These are phyloP conservation scores for Icerya purchasi DNA, from an alignment of 2,888 invertebrate species.

Conservation along the genomic window DNA sequence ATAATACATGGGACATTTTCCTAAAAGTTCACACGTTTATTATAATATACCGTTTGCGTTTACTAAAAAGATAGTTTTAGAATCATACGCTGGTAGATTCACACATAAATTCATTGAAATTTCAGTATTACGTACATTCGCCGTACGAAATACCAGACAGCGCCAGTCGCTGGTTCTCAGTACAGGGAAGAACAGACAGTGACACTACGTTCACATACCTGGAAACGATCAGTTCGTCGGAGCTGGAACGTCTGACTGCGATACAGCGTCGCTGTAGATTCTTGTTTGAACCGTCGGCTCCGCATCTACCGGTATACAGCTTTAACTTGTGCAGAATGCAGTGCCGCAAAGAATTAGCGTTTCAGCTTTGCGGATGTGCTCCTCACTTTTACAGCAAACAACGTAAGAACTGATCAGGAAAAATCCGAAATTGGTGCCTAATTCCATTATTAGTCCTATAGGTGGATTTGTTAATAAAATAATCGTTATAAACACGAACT, in stretches of 20 bases:
- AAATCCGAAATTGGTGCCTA: too few species aligned
- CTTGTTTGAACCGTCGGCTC: constrained; percentile 39
- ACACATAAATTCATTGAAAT: too few species aligned
- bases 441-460: too few species aligned
- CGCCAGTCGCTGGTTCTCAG: constrained; percentile 25
- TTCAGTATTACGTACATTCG: constrained; percentile 37
- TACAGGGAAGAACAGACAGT: constrained; percentile 18
- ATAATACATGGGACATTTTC: too few species aligned
- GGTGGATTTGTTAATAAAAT: too few species aligned
- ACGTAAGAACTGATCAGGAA: too few species aligned
- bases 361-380: constrained; percentile 41
- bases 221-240: constrained; percentile 18
- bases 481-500: too few species aligned
- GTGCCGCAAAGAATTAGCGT: constrained; percentile 39
- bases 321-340: constrained; percentile 47
- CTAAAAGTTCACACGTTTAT: too few species aligned
- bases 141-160: constrained; percentile 35
- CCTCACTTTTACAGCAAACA: constrained; percentile 49
- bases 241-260: constrained; percentile 17
- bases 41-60: too few species aligned
- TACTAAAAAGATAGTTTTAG: too few species aligned
- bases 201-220: constrained; percentile 19
- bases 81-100: too few species aligned
- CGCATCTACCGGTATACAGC: constrained; percentile 44
- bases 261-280: constrained; percentile 26